Conservation (phyloP, 2,113 vertebrate species). For the Sarotherodon lohbergeri region DNA sequence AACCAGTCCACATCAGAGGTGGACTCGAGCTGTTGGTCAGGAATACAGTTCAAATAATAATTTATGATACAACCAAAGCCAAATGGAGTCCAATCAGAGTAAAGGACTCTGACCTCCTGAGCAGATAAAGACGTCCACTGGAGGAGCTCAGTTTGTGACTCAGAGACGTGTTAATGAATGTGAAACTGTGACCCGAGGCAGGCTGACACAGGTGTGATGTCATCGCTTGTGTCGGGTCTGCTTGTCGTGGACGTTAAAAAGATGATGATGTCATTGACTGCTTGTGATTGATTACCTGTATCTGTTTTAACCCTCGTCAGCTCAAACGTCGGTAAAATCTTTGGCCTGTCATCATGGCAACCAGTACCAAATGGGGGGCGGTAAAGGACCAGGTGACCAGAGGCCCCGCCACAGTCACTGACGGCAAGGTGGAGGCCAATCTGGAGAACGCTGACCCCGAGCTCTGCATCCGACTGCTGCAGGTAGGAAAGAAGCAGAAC, state of each 20-base stretch:
- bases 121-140: background rate
- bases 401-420: slow-evolving; percentile 59
- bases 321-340: background rate
- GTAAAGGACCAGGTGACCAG: slow-evolving; percentile 74
- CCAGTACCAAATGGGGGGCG: slow-evolving; percentile 78
- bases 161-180: background rate
- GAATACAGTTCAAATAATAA: background rate
- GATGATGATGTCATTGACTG: background rate
- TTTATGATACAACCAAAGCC: background rate
- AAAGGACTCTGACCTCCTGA: background rate
- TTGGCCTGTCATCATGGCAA: slow-evolving; percentile 22
- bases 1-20: background rate
- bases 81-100: background rate
- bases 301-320: background rate
- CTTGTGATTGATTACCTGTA: background rate
- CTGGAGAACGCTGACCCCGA: slow-evolving; percentile 85
- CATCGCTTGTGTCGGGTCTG: background rate
- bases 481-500: slow-evolving; percentile 52
- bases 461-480: slow-evolving; percentile 84
- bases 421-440: slow-evolving; percentile 79
- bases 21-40: background rate
- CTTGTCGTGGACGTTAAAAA: background rate
- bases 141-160: background rate
- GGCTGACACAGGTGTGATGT: background rate
- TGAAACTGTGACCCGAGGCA: background rate